These are phyloP conservation scores for Drosophila maculinotata DNA, from an alignment of 2,888 invertebrate species.

Conservation along the genomic window DNA sequence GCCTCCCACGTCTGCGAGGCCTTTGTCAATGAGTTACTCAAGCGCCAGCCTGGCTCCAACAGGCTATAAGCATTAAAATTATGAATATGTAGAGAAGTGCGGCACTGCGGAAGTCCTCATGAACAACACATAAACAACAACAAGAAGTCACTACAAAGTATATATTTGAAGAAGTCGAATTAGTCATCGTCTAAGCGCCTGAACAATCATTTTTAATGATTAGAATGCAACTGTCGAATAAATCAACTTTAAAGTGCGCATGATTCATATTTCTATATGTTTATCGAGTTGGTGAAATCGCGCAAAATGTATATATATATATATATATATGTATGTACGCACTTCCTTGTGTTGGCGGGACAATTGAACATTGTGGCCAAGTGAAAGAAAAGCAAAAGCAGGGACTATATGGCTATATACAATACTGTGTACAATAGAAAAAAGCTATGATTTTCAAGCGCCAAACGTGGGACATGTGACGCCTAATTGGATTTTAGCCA, in stretches of 20 bases:
- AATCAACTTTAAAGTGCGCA: slow-evolving; percentile 51
- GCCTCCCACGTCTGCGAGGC: background rate
- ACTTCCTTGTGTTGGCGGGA: slow-evolving; percentile 31
- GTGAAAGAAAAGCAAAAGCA: slow-evolving; percentile 36
- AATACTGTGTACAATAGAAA: slow-evolving; percentile 34
- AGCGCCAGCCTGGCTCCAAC: slow-evolving; percentile 16
- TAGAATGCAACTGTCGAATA: slow-evolving; percentile 55
- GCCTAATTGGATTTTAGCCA: slow-evolving; percentile 62
- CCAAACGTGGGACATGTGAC: slow-evolving; percentile 55
- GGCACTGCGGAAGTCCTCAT: slow-evolving; percentile 49
- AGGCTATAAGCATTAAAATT: slow-evolving; percentile 21
- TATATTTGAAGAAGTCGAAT: slow-evolving; percentile 22
- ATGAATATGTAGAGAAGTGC: slow-evolving; percentile 8
- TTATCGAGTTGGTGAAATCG: slow-evolving; percentile 41
- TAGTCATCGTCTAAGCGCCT: slow-evolving; percentile 46
- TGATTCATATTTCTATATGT: slow-evolving; percentile 56
- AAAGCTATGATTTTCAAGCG: slow-evolving; percentile 56
- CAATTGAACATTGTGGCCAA: slow-evolving; percentile 28
- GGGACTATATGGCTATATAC: too few species aligned
- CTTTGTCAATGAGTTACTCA: slow-evolving; percentile 18
- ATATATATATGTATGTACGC: too few species aligned
- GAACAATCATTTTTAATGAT: slow-evolving; percentile 48
- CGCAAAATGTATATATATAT: too few species aligned
- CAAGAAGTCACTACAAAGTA: slow-evolving; percentile 34
- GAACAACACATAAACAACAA: slow-evolving; percentile 39